Conservation (phyloP, 1,140 invertebrate genomes). For the Macrostomum lignano region DNA sequence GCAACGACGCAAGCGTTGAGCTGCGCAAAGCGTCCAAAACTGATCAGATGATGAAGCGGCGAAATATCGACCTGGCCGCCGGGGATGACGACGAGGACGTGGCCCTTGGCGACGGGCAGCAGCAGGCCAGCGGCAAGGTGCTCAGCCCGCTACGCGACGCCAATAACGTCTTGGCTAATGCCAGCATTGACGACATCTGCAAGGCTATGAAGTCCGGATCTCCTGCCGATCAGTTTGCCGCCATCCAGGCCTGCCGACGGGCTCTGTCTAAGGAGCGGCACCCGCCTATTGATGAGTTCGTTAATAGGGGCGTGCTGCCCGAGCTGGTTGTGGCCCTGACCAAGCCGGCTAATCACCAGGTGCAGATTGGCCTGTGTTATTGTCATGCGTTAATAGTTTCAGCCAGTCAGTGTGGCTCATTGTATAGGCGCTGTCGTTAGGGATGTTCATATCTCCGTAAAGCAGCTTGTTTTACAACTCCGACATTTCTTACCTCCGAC, state of each 20-base stretch:
- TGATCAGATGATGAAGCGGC: slow-evolving; percentile 66
- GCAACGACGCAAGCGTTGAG: slow-evolving; percentile 79
- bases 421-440: no score
- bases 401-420: no score
- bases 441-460: no score
- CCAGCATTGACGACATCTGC: slow-evolving; percentile 4
- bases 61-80: slow-evolving; percentile 17
- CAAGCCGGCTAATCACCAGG: background rate
- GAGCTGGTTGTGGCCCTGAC: slow-evolving; percentile 10
- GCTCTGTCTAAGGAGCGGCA: slow-evolving; percentile 10
- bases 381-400: no score
- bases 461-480: no score
- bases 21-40: slow-evolving; percentile 82
- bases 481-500: no score
- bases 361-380: no score
- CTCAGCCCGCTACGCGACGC: slow-evolving; percentile 1
- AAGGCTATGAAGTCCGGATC: slow-evolving; percentile 6
- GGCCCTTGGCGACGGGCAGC: background rate
- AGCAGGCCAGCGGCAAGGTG: slow-evolving; percentile 2
- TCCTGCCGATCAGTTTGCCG: slow-evolving; percentile 5
- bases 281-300: slow-evolving; percentile 14
- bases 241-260: slow-evolving; percentile 10
- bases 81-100: slow-evolving; percentile 1
- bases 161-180: no score
- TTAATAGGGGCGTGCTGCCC: slow-evolving; percentile 9